phyloP scores from a whole-genome alignment of 2,888 invertebrate species.

The Nomada flava region DNA sequence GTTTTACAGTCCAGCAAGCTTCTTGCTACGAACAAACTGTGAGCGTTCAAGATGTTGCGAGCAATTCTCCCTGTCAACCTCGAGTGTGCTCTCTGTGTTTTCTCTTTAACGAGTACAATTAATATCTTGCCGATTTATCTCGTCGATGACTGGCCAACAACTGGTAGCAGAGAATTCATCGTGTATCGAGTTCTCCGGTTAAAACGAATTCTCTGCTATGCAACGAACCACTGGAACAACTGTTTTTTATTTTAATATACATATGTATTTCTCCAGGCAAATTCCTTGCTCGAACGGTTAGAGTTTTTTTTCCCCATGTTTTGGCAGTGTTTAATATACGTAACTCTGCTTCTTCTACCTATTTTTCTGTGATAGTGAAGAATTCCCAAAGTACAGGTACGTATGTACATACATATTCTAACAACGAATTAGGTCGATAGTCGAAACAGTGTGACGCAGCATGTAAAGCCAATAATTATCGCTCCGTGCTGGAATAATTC shows the following conservation, averaged over 20 bases:
- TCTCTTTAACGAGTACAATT: not conserved
- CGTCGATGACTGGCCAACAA: not conserved
- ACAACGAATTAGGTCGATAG: not conserved
- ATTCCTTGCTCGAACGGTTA: too few relatives aligned
- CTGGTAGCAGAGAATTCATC: not conserved
- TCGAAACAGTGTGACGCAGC: not conserved
- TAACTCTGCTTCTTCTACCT: too few relatives aligned
- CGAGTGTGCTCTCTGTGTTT: not conserved
- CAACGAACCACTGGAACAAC: too few relatives aligned
- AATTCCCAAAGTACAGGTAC: too few relatives aligned
- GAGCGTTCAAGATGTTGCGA: not conserved
- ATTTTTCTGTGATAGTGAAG: too few relatives aligned
- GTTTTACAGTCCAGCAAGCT: conserved; percentile 17
- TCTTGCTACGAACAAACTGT: not conserved
- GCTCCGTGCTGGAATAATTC: not conserved
- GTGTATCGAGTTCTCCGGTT: too few relatives aligned
- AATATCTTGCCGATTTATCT: not conserved
- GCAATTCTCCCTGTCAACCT: not conserved
- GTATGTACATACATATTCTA: not conserved
- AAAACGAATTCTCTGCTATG: too few relatives aligned
- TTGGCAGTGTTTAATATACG: too few relatives aligned
- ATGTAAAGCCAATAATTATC: not conserved
- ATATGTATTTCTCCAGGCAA: too few relatives aligned
- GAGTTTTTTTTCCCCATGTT: too few relatives aligned
- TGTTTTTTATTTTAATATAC: too few relatives aligned